Base-by-base conservation (phyloP, 2,888 invertebrate species). In the Apoderus coryli region DNA sequence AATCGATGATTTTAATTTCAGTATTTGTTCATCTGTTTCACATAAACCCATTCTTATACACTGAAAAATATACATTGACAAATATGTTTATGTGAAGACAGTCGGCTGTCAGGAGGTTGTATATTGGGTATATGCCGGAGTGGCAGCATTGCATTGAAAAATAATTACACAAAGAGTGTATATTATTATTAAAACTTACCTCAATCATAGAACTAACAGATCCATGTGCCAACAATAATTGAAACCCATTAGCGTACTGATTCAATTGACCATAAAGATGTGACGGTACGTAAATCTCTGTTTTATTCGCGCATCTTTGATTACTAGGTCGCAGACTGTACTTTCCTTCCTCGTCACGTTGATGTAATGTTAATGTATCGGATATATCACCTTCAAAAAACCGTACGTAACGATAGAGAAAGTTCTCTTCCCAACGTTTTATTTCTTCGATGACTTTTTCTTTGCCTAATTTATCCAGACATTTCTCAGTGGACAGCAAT, bases 331-430 rank as follows among this genome's bases (percentile, higher is more conserved):
- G 60, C 35, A 77, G 65, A 35, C 76, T 72, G 47, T 82, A 84
- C 35, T 65, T 48, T 1, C 84, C 82, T 48, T 79, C 77, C 47
- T 80, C 80, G 27, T 76, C 76, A 42, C 80, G 69, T 48, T 81
- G 77, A 50, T 86, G 78, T 32, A 84, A 68, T 2, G 89, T 88
- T 44, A 95, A 58, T 16, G 84, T 79, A 50, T 88, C 82, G 52
- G 89, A 82, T 44, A 90, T 75, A 41, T 80, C 75, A 28, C 84
- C 80, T 56, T 96, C 96, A 16, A 95, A 76, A 14, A 92, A 60
- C 7, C 79, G 72, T 3, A 90, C 88, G 60, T 96, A 96, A 45
- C 84, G 69, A 53, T 72, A 76, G 48, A 78, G 78, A 47, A 76
- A 80, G 32, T 67, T 67, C 42, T 67, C 69, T 14, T 70, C 72